Percentiles rank a stretch among this genome's conserved stretches.
Conservation (phyloP, 2,888 invertebrate species). For the Agrotis clavis region DNA sequence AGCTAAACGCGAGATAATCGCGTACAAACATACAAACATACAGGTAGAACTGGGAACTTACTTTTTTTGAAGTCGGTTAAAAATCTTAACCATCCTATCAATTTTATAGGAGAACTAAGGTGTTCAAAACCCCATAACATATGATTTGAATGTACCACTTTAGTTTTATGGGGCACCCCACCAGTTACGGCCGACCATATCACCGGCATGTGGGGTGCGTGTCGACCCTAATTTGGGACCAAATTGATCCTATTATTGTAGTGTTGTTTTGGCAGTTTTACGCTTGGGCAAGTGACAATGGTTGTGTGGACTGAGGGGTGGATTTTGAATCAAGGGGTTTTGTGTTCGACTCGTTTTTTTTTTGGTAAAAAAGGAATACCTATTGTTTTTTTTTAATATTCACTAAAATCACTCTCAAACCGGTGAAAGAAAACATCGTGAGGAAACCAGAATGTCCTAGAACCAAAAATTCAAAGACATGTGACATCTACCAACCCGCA, state of each 20-base stretch:
- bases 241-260: conserved; percentile 66
- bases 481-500: too few species aligned
- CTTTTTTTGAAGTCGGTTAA: too few species aligned
- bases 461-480: too few species aligned
- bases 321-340: background rate
- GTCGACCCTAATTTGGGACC: conserved; percentile 48
- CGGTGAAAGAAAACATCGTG: too few species aligned
- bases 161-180: conserved; percentile 49
- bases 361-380: background rate
- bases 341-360: background rate
- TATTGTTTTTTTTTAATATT: background rate
- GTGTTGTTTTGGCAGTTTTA: conserved; percentile 47
- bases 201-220: conserved; percentile 43
- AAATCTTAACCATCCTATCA: background rate
- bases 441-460: too few species aligned
- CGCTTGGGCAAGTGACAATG: conserved; percentile 19
- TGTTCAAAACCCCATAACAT: conserved; percentile 48
- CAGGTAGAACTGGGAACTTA: too few species aligned
- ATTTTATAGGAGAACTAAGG: too few species aligned
- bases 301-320: background rate
- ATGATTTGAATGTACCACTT: conserved; percentile 49
- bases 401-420: background rate
- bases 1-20: too few species aligned
- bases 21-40: too few species aligned
- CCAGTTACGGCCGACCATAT: conserved; percentile 9